Conservation (phyloP, 2,797 vertebrate genomes). For the Gambusia yucatana region DNA sequence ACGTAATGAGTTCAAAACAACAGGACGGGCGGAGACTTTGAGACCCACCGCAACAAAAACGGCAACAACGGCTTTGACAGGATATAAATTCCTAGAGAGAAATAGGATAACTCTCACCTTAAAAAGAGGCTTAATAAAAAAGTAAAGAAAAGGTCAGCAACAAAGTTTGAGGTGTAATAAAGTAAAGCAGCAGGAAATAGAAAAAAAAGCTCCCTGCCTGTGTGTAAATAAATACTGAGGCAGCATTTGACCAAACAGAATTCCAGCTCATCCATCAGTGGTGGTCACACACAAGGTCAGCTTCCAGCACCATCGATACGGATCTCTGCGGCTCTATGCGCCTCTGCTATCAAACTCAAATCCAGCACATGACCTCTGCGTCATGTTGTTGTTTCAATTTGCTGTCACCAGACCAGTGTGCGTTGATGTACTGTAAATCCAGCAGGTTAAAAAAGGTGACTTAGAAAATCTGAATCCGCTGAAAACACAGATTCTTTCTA, state of each 20-base stretch:
- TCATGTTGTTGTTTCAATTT: slow-evolving; percentile 44
- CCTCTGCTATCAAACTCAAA: slow-evolving; percentile 37
- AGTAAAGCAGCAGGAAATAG: slow-evolving; percentile 10
- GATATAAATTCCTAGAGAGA: slow-evolving; percentile 57
- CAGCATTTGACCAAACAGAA: slow-evolving; percentile 51
- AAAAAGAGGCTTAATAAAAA: slow-evolving; percentile 65
- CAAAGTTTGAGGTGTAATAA: slow-evolving; percentile 29
- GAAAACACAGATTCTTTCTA: not conserved
- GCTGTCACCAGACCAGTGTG: slow-evolving; percentile 24
- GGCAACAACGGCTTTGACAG: slow-evolving; percentile 58
- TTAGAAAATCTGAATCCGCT: slow-evolving; percentile 4
- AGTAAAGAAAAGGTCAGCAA: slow-evolving; percentile 18
- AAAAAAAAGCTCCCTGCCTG: not conserved
- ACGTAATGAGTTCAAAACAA: slow-evolving; percentile 70
- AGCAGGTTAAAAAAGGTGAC: slow-evolving; percentile 11
- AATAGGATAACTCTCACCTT: slow-evolving; percentile 59
- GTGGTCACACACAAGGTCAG: slow-evolving; percentile 62
- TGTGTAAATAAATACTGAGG: slow-evolving; percentile 57
- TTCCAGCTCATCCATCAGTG: slow-evolving; percentile 57
- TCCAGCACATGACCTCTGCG: slow-evolving; percentile 54
- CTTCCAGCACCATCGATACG: slow-evolving; percentile 35
- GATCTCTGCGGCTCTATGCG: slow-evolving; percentile 36
- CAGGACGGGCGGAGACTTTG: slow-evolving; percentile 46
- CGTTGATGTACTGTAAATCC: slow-evolving; percentile 14
- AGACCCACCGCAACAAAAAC: slow-evolving; percentile 52